These are phyloP conservation scores for Sardina pilchardus DNA, from an alignment of 2,113 vertebrate species.

Conservation along the genomic window DNA sequence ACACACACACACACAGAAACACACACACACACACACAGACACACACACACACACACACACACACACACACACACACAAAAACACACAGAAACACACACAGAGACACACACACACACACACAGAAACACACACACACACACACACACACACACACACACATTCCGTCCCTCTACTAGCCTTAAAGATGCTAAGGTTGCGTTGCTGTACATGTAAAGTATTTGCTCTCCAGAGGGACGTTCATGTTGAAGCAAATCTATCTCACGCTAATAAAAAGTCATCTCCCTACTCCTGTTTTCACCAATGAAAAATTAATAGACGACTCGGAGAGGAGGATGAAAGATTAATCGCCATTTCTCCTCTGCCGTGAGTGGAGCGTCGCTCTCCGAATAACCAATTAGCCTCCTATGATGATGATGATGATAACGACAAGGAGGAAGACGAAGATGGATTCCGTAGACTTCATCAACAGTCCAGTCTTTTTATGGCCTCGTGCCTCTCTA, in stretches of 20 bases:
- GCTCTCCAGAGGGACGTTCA: not conserved
- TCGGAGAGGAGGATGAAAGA: not conserved
- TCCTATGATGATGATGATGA: not conserved
- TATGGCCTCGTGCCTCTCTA: not conserved
- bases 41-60: too few relatives aligned
- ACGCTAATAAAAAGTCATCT: conserved; percentile 13
- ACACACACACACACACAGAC: too few relatives aligned
- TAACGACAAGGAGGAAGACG: not conserved
- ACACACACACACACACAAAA: not conserved
- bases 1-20: too few relatives aligned
- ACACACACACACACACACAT: too few relatives aligned
- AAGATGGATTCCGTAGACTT: not conserved
- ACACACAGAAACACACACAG: too few relatives aligned
- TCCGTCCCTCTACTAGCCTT: not conserved
- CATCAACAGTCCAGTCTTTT: not conserved
- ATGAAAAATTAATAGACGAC: conserved; percentile 13
- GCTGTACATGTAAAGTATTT: not conserved
- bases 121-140: too few relatives aligned
- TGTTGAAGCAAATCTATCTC: conserved; percentile 15
- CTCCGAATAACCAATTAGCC: not conserved
- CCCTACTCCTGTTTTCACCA: not conserved
- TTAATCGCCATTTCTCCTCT: not conserved
- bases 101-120: too few relatives aligned
- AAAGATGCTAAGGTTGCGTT: not conserved
- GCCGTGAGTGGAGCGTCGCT: not conserved